Conservation (phyloP, 2,113 vertebrate genomes). For the Pontoporia blainvillei region DNA sequence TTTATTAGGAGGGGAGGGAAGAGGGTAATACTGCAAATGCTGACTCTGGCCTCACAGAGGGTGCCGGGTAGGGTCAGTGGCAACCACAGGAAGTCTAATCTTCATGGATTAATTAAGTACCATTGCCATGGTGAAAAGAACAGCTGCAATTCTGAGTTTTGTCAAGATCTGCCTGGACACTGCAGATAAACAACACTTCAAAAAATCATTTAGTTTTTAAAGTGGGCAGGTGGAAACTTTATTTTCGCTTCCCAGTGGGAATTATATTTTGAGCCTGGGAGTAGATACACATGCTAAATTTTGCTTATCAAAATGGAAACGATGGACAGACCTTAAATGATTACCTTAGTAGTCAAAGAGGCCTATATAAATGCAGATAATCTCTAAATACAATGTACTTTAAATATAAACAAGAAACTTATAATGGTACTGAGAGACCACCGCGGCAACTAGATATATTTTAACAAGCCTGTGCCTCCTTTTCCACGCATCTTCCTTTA, state of each 20-base stretch:
- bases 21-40: background rate
- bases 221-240: background rate
- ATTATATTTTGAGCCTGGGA: background rate
- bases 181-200: background rate
- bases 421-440: background rate
- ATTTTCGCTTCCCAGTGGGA: background rate
- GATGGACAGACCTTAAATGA: background rate
- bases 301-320: background rate
- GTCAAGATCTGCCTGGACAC: background rate
- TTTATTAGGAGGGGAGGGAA: background rate
- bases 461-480: background rate
- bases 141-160: background rate
- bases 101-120: background rate
- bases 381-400: background rate
- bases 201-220: slow-evolving; percentile 23
- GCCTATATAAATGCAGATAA: background rate
- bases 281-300: background rate
- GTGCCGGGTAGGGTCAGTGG: background rate
- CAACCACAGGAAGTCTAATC: background rate
- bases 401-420: background rate
- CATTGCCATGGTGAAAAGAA: background rate
- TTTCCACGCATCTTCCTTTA: background rate
- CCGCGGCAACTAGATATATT: background rate
- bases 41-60: background rate
- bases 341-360: background rate